Evolutionary conservation across 2,113 vertebrate species (phyloP), one percentile per base, ranked within the genome.

Genomic region (Eira barbara): DNA sequence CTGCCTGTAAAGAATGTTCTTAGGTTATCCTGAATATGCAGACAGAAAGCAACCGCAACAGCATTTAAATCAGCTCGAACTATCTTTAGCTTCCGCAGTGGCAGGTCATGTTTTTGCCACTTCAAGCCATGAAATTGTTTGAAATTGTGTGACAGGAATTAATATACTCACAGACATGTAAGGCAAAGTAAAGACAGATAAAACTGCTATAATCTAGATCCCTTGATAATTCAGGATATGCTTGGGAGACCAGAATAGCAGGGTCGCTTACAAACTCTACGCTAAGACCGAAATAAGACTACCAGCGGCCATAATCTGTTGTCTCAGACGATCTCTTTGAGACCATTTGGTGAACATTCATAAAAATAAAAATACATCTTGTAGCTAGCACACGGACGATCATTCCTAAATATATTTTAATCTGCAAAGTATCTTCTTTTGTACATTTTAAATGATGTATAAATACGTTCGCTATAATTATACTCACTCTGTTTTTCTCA

Each of bases 131-230:
- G 92, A 97, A 96, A 97, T 86, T 91, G 80, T 95, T 97, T 85
- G 92, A 96, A 94, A 95, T 39, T 65, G 73, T 97, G 84, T 96
- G 94, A 94, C 85, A 79, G 95, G 84, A 96, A 91, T 96, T 85
- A 94, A 74, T 94, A 84, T n/a, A n/a, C 27, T 17, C 74, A 79
- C 34, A 52, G 52, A 57, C 29, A 89, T 47, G 31, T 11, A 97
- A 36, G 3, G 31, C 7, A 65, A 86, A 10, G 25, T 49, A 67
- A 31, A 92, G 65, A 36, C 10, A 92, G 57, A 80, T 74, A 74
- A 91, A 95, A 71, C 21, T 69, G 29, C 47, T 81, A 47, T 79
- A 61, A 34, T 42, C 65, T 36, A 87, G 65, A 69, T 63, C 45
- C 18, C 49, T 82, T 31, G 49, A 42, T 93, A 55, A 79, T 78